Percentiles rank a stretch among this genome's conserved stretches.
These are phyloP conservation scores for Aphelenchoides bicaudatus DNA, from an alignment of 2,888 invertebrate species.

Conservation along the genomic window DNA sequence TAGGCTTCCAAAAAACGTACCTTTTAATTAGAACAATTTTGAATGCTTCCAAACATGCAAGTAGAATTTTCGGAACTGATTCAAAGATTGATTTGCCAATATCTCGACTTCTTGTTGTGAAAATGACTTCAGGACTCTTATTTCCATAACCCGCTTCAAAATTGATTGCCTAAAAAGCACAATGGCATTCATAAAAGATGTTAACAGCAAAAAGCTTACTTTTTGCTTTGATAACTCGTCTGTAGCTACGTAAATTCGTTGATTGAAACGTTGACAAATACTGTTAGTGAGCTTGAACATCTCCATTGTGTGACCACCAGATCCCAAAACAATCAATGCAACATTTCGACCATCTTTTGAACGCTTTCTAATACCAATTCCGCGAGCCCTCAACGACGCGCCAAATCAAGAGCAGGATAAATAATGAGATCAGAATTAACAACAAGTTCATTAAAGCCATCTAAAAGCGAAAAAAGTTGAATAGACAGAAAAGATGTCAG, in stretches of 20 bases:
- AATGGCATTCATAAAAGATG: not conserved
- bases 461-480: no score
- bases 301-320: constrained; percentile 79
- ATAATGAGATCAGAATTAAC: not conserved
- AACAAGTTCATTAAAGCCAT: not conserved
- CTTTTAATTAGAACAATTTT: constrained; percentile 86
- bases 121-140: constrained; percentile 42
- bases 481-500: no score
- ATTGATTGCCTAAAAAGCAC: constrained; percentile 32
- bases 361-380: no score
- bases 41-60: constrained; percentile 70
- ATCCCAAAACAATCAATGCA: constrained; percentile 18
- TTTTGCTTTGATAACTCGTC: constrained; percentile 61
- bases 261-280: constrained; percentile 61
- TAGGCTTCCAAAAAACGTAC: constrained; percentile 68
- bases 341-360: no score
- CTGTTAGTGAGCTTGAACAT: constrained; percentile 73
- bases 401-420: not conserved
- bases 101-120: constrained; percentile 76
- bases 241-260: constrained; percentile 48
- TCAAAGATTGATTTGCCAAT: constrained; percentile 81
- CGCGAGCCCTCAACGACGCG: not conserved
- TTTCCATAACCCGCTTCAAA: constrained; percentile 26
- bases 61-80: constrained; percentile 75
- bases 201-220: constrained; percentile 27